A percentile compares a stretch with the other conserved stretches of the same genome.
Evolutionary conservation across 2,797 vertebrate genomes (phyloP).

Genomic region (Pogoniulus pusillus): DNA sequence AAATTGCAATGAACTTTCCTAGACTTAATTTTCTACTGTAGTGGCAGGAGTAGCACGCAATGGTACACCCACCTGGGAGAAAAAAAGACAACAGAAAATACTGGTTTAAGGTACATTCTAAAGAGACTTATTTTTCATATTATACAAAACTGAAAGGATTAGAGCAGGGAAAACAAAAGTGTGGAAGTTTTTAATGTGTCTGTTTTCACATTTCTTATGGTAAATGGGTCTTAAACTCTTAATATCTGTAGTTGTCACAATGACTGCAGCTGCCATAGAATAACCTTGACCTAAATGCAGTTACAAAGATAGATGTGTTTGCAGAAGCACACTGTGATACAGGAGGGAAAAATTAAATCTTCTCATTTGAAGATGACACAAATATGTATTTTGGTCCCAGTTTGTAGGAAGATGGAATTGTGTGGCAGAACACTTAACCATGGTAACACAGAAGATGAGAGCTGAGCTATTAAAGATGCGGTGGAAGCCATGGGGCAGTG

Average conservation of each 20-base stretch:
- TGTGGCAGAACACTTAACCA: not conserved
- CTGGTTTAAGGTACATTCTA: not conserved
- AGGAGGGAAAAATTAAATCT: not conserved
- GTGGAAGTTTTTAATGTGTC: not conserved
- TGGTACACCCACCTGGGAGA: not conserved
- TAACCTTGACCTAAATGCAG: not conserved
- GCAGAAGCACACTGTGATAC: not conserved
- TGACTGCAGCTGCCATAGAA: not conserved
- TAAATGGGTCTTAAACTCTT: not conserved
- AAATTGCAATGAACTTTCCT: not conserved
- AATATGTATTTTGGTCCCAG: constrained; percentile 6
- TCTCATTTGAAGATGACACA: not conserved
- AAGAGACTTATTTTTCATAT: not conserved
- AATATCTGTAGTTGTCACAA: not conserved
- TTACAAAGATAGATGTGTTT: not conserved
- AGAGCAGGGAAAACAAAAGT: not conserved
- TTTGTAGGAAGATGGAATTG: constrained; percentile 32
- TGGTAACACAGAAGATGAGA: constrained; percentile 3
- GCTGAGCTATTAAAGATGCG: not conserved
- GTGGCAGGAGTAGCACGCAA: not conserved
- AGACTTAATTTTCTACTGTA: not conserved
- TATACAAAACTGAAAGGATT: not conserved
- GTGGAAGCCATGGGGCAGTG: not conserved
- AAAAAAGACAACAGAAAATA: not conserved
- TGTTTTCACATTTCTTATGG: not conserved